Percentiles rank a stretch among this genome's conserved stretches.
Conservation (phyloP, 2,113 vertebrate genomes). For the Abramis brama region DNA sequence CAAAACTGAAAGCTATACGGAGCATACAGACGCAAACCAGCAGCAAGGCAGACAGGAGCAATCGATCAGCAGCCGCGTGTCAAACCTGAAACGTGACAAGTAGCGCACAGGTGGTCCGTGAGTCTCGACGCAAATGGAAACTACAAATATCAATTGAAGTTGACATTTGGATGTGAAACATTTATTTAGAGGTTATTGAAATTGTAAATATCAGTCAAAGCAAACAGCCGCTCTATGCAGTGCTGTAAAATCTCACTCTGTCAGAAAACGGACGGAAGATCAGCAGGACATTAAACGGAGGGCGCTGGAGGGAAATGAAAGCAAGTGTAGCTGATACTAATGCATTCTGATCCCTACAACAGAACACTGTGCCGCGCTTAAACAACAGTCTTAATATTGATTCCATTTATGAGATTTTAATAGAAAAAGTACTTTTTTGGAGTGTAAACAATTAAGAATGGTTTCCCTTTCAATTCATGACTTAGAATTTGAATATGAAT, state of each 20-base stretch:
- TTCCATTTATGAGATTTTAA: not conserved
- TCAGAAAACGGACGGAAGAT: not conserved
- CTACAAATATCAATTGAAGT: slow-evolving; percentile 29
- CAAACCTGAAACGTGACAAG: not conserved
- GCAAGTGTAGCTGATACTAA: slow-evolving; percentile 2
- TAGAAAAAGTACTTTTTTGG: not conserved
- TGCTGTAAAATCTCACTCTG: not conserved
- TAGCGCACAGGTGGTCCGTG: not conserved
- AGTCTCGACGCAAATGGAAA: not conserved
- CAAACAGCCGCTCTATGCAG: not conserved
- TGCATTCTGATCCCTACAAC: not conserved
- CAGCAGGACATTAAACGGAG: not conserved
- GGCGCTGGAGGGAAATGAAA: not conserved
- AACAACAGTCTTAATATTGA: not conserved
- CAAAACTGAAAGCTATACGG: no score
- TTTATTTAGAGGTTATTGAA: slow-evolving; percentile 25
- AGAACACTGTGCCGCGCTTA: not conserved
- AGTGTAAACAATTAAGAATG: not conserved
- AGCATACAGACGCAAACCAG: no score
- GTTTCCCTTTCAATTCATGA: no score
- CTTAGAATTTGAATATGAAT: not conserved
- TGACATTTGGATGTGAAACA: slow-evolving; percentile 21
- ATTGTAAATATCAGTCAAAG: slow-evolving; percentile 26
- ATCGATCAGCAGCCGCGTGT: no score
- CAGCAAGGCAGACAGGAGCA: no score